phyloP scores from a whole-genome alignment of 2,888 invertebrate genomes.

The Byasa hedistus region DNA sequence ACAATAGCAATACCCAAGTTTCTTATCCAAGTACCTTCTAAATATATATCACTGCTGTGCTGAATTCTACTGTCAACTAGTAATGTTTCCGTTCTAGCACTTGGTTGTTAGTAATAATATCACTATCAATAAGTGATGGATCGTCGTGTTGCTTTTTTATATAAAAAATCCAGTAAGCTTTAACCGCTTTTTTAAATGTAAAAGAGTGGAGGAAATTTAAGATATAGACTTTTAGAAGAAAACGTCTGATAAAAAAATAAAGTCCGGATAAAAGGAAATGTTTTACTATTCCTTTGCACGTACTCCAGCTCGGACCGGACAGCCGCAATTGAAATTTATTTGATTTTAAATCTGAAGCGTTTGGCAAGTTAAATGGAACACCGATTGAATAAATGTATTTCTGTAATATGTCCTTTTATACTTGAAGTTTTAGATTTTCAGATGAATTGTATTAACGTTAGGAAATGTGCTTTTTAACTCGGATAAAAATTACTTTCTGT shows the following conservation, averaged over 20 bases:
- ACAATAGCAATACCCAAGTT: too few relatives aligned
- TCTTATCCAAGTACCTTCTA: too few relatives aligned
- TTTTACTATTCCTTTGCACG: constrained; percentile 20
- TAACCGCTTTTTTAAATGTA: background rate
- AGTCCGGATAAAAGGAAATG: constrained; percentile 20
- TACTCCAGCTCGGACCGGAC: constrained; percentile 13
- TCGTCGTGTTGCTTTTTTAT: too few relatives aligned
- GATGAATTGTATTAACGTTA: background rate
- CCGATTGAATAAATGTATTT: constrained; percentile 5
- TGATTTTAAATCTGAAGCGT: constrained; percentile 28
- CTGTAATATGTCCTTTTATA: constrained; percentile 1
- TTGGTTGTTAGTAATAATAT: too few relatives aligned
- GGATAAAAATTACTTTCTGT: too few relatives aligned
- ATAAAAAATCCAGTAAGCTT: too few relatives aligned
- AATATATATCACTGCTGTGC: too few relatives aligned
- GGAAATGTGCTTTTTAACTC: too few relatives aligned
- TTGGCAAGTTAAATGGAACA: constrained; percentile 27
- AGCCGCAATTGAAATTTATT: constrained; percentile 27
- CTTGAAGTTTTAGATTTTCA: background rate
- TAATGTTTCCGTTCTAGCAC: too few relatives aligned
- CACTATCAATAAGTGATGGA: too few relatives aligned
- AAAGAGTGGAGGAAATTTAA: background rate
- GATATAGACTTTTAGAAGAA: background rate
- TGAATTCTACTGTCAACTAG: too few relatives aligned
- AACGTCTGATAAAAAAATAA: constrained; percentile 1